A percentile compares a stretch with the other conserved stretches of the same genome.
Evolutionary conservation across 2,888 invertebrate species (phyloP).

Genomic region (Callinectes sapidus): DNA sequence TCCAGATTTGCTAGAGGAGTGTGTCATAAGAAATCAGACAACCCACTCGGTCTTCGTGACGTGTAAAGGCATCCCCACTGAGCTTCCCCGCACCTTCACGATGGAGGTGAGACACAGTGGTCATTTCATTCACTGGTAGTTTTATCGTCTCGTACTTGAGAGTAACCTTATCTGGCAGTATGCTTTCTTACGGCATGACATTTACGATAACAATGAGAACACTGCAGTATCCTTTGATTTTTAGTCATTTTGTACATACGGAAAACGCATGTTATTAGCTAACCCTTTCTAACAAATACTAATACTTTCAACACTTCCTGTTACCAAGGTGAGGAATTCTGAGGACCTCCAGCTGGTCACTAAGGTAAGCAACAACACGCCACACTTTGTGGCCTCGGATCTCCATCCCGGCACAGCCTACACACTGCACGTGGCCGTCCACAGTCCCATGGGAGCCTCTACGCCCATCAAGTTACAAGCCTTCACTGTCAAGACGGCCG

Average conservation of each 20-base stretch:
- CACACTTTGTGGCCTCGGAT: conserved; percentile 68
- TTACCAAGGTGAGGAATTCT: conserved; percentile 64
- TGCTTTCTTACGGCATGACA: background rate
- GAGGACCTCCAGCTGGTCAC: conserved; percentile 69
- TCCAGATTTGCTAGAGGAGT: conserved; percentile 67
- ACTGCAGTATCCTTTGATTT: background rate
- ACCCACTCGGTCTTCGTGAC: conserved; percentile 67
- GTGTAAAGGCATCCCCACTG: conserved; percentile 67
- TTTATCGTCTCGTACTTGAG: background rate
- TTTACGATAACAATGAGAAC: background rate
- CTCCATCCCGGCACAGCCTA: conserved; percentile 70
- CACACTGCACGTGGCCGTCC: conserved; percentile 68
- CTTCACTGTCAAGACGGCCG: conserved; percentile 71
- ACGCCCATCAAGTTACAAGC: conserved; percentile 69
- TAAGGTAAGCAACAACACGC: conserved; percentile 68
- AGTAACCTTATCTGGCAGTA: background rate
- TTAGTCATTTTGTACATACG: background rate
- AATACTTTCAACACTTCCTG: background rate
- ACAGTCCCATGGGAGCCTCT: conserved; percentile 70
- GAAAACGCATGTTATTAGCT: background rate
- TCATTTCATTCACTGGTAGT: background rate
- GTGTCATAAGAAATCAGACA: conserved; percentile 66
- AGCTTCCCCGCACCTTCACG: conserved; percentile 66
- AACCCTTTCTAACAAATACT: background rate
- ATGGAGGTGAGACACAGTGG: conserved; percentile 66